Evolutionary conservation across 2,797 vertebrate species (phyloP).

Genomic region (Megalops cyprinoides): DNA sequence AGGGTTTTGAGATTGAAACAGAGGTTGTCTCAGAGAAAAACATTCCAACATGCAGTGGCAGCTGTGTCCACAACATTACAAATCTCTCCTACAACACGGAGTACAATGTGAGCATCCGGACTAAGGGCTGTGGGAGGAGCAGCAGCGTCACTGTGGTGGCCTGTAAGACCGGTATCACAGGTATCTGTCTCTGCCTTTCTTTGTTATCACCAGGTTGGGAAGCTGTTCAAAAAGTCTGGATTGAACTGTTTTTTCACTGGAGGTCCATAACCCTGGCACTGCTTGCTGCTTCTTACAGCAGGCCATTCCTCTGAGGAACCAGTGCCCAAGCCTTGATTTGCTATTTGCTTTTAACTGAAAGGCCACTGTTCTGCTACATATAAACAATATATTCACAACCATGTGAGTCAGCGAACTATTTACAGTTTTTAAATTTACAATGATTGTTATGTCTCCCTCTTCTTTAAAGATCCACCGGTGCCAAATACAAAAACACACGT

Average conservation of each 20-base stretch:
- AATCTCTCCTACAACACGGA: conserved; percentile 45
- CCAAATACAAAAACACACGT: background rate
- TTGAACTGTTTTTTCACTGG: too few relatives aligned
- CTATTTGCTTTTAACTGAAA: too few relatives aligned
- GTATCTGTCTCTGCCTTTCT: conserved; percentile 47
- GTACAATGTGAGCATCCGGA: conserved; percentile 52
- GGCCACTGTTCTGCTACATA: too few relatives aligned
- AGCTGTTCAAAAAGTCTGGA: too few relatives aligned
- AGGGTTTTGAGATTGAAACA: conserved; percentile 34
- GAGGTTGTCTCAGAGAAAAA: too few relatives aligned
- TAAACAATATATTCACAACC: too few relatives aligned
- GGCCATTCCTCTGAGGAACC: too few relatives aligned
- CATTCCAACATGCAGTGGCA: fast-evolving
- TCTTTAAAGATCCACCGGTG: conserved; percentile 54
- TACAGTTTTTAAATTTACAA: background rate
- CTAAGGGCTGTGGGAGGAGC: conserved; percentile 61
- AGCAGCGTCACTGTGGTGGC: background rate
- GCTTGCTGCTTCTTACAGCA: too few relatives aligned
- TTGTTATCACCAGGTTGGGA: too few relatives aligned
- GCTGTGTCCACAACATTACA: conserved; percentile 32
- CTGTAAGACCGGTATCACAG: conserved; percentile 67
- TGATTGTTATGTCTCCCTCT: conserved; percentile 5
- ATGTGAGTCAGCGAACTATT: background rate
- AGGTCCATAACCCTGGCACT: too few relatives aligned
- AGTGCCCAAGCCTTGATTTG: too few relatives aligned